Evolutionary conservation across 1,140 invertebrate genomes (phyloP), one percentile per base, ranked within the genome.

Genomic region (Drosophila nebulosa): DNA sequence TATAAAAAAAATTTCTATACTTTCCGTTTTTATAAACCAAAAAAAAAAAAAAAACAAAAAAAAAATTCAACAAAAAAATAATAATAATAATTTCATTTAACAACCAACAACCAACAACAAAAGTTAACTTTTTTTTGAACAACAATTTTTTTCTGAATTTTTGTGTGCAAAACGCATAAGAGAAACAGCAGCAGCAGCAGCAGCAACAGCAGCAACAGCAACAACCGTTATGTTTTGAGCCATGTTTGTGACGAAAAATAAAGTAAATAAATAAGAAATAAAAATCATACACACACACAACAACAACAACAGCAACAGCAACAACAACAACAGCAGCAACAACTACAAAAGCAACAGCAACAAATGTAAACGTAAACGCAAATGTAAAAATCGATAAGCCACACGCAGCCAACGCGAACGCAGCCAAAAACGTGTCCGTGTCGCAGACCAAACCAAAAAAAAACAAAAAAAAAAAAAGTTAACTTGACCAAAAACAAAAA

Each of bases 321-420:
- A 74, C 67, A 72, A 86, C n/a, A n/a, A n/a, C n/a, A n/a, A n/a
- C n/a, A n/a, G n/a, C n/a, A 35, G 3, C 2, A 80, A 80, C 24
- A 24, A 24, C 24, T 3, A 24, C 24, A 24, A 81, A 69, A 79
- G 79, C 78, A 46, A 53, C 73, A 84, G 69, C 74, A 67, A 74
- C 67, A 72, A 86, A 86, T 78, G 78, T 72, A 75, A 84, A 85
- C 81, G 80, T 79, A 80, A 86, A 85, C 81, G 83, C 78, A 78
- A 86, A 86, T 86, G 84, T 86, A 86, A 86, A 86, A 86, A 86
- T 86, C 81, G 83, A 86, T 86, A 86, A 88, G 79, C 81, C 83
- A 86, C 78, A 88, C 83, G 83, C 81, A 86, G 83, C 78, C 78
- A 85, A 74, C 74, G 81, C 78, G 72, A 85, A 86, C 81, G 75